These are phyloP conservation scores for Hippolais icterina DNA, from an alignment of 2,113 vertebrate genomes.

Conservation along the genomic window DNA sequence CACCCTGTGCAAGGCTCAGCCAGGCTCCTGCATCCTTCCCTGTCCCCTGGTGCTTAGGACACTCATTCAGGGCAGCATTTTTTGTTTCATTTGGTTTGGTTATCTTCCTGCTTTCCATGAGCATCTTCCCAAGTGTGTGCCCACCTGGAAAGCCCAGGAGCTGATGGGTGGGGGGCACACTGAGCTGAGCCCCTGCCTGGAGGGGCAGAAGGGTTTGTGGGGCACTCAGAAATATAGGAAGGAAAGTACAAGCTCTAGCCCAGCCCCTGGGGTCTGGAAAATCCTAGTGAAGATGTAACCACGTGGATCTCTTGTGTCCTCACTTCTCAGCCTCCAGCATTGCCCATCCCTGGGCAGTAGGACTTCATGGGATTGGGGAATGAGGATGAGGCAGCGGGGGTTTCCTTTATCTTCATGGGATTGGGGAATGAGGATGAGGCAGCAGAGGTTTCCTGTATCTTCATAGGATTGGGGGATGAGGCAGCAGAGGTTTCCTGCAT, in stretches of 20 bases:
- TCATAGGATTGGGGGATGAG: not conserved
- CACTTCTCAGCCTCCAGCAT: not conserved
- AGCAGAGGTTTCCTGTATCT: not conserved
- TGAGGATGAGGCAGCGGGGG: not conserved
- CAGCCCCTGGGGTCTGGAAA: not conserved
- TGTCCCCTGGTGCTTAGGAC: not conserved
- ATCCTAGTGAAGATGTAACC: not conserved
- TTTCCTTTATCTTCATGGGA: not conserved
- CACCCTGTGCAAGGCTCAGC: not conserved
- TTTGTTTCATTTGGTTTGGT: not conserved
- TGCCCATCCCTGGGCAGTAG: not conserved
- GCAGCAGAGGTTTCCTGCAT: not conserved
- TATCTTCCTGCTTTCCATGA: not conserved
- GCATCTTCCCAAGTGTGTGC: not conserved
- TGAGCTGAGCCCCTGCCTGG: not conserved
- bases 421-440: not conserved
- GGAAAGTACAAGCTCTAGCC: not conserved
- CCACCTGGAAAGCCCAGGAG: not conserved
- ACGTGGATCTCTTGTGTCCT: not conserved
- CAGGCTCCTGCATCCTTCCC: not conserved
- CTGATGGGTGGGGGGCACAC: not conserved
- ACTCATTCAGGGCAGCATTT: not conserved
- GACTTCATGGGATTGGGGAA: not conserved
- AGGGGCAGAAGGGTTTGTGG: not conserved
- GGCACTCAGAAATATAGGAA: not conserved